These are phyloP conservation scores for Silurus lanzhouensis DNA, from an alignment of 2,797 vertebrate genomes.

Conservation along the genomic window DNA sequence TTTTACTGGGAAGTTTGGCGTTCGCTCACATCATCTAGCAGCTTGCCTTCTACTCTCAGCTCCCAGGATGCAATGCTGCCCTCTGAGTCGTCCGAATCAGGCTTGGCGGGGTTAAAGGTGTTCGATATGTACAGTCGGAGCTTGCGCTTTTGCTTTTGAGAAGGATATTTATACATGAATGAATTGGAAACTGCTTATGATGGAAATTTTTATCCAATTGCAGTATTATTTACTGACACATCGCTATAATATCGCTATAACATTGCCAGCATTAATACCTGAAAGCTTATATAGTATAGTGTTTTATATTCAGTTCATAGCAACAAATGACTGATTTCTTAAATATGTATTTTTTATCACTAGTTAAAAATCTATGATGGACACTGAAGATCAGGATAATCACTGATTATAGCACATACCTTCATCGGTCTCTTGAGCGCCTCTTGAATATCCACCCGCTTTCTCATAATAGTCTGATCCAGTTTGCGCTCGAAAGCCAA, in stretches of 20 bases:
- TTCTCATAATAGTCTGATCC: constrained; percentile 99
- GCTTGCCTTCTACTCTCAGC: constrained; percentile 93
- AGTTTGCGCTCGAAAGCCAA: constrained; percentile 96
- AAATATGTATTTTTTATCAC: not conserved
- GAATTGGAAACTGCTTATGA: not conserved
- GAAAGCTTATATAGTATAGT: too few species aligned
- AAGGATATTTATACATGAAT: not conserved
- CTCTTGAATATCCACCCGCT: constrained; percentile 97
- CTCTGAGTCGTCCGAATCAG: constrained; percentile 92
- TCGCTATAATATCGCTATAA: not conserved
- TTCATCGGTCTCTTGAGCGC: constrained; percentile 99
- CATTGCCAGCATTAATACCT: not conserved
- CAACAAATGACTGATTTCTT: too few species aligned
- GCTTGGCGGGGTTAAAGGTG: constrained; percentile 96
- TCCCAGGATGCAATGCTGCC: constrained; percentile 99
- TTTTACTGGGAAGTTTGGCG: not conserved
- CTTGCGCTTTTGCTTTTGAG: constrained; percentile 94
- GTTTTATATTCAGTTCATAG: too few species aligned
- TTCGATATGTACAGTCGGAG: constrained; percentile 98
- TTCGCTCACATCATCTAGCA: constrained; percentile 91
- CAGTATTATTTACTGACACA: not conserved
- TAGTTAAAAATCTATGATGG: not conserved
- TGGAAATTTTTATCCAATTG: not conserved
- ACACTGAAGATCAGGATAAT: not conserved
- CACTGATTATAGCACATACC: constrained; percentile 68